These are phyloP conservation scores for Cylloceria caligata DNA, from an alignment of 2,888 invertebrate genomes.

Conservation along the genomic window DNA sequence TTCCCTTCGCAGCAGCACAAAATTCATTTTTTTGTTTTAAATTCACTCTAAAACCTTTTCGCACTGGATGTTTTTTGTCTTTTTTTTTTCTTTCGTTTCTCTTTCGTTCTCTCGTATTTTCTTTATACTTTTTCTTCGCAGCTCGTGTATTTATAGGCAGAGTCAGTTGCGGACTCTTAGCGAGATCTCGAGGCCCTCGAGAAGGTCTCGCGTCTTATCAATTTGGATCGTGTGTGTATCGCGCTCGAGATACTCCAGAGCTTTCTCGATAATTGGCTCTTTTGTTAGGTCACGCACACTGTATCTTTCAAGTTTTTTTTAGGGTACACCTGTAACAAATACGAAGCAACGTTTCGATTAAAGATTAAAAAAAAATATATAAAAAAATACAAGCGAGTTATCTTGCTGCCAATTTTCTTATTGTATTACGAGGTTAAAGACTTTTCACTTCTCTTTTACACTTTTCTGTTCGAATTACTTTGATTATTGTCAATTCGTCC, in stretches of 20 bases:
- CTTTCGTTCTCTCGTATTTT: constrained; percentile 32
- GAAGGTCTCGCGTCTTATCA: constrained; percentile 28
- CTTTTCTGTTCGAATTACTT: neutral
- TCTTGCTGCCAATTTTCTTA: constrained; percentile 22
- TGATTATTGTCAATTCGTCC: neutral
- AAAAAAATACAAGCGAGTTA: constrained; percentile 18
- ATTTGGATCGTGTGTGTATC: constrained; percentile 68
- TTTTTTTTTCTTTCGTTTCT: constrained; percentile 27
- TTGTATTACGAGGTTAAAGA: constrained; percentile 8
- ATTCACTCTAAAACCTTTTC: constrained; percentile 26
- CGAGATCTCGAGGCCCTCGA: constrained; percentile 27
- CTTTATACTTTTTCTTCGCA: constrained; percentile 27
- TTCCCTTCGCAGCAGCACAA: constrained; percentile 41
- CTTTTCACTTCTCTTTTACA: constrained; percentile 11
- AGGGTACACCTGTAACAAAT: constrained; percentile 83
- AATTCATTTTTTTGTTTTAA: constrained; percentile 21
- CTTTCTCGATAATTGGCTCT: constrained; percentile 75
- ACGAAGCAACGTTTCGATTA: constrained; percentile 71
- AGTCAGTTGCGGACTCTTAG: constrained; percentile 31
- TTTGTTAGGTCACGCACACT: constrained; percentile 75
- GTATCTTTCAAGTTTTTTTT: constrained; percentile 77
- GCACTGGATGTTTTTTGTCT: constrained; percentile 5
- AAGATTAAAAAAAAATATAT: constrained; percentile 55
- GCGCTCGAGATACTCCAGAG: constrained; percentile 77
- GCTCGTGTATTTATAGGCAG: constrained; percentile 21